Evolutionary conservation across 2,888 invertebrate species (phyloP).

Genomic region (Gerris lacustris): DNA sequence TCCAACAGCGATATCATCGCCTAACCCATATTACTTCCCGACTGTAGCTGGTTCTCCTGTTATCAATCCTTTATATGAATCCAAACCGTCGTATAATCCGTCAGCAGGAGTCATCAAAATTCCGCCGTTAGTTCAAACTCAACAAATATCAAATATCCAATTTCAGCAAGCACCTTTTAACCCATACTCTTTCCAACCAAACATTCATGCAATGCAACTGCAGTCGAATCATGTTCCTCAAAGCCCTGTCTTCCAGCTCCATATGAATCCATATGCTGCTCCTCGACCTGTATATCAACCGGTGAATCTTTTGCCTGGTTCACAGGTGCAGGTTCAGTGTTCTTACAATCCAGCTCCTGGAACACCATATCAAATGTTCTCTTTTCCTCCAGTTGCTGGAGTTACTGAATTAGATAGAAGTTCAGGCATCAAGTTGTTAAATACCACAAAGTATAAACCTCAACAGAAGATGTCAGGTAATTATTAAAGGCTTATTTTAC

Average conservation of each 20-base stretch:
- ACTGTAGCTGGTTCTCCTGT: constrained; percentile 23
- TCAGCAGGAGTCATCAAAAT: neutral
- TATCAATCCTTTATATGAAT: constrained; percentile 13
- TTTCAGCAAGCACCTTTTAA: constrained; percentile 13
- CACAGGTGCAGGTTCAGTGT: constrained; percentile 29
- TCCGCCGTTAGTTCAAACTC: neutral
- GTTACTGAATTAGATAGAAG: constrained; percentile 8
- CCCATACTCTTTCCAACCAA: constrained; percentile 12
- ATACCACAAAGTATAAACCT: too few relatives aligned
- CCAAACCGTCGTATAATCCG: neutral
- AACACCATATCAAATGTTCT: constrained; percentile 14
- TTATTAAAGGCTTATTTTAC: too few relatives aligned
- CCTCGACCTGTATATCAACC: neutral
- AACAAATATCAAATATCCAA: constrained; percentile 1
- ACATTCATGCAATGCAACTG: neutral
- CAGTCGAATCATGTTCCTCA: neutral
- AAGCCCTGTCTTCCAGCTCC: neutral
- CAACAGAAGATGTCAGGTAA: too few relatives aligned
- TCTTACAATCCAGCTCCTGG: constrained; percentile 32
- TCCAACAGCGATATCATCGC: constrained; percentile 27
- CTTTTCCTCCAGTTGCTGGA: constrained; percentile 15
- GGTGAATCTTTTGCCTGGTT: neutral
- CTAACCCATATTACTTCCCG: constrained; percentile 27
- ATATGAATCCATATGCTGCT: neutral
- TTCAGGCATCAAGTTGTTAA: neutral